Evolutionary conservation across 2,888 invertebrate genomes (phyloP).

Genomic region (Oscheius sp.): DNA sequence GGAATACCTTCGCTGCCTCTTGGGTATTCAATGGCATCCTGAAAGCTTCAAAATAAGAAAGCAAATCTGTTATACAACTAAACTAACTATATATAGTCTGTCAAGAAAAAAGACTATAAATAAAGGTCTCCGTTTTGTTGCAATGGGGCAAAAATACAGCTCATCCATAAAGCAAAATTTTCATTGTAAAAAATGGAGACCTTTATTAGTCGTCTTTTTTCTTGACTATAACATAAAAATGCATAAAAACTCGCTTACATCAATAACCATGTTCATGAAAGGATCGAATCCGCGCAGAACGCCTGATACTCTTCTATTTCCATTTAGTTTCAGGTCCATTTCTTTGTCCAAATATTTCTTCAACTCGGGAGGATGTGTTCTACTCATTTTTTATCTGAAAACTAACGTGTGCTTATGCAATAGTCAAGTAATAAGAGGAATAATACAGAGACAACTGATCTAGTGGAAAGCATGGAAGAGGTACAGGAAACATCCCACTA

Average conservation of each 20-base stretch:
- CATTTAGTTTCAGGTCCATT: slow-evolving; percentile 86
- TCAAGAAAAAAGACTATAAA: not conserved
- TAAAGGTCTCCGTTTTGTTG: too few species aligned
- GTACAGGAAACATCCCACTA: too few species aligned
- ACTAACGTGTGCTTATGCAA: too few species aligned
- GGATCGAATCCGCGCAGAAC: slow-evolving; percentile 97
- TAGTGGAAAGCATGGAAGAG: too few species aligned
- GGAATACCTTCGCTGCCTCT: slow-evolving; percentile 89
- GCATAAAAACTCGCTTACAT: slow-evolving; percentile 47
- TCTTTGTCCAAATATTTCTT: slow-evolving; percentile 74
- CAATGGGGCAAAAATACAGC: too few species aligned
- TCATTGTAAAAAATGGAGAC: too few species aligned
- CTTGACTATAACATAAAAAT: too few species aligned
- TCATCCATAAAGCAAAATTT: too few species aligned
- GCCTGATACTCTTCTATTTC: slow-evolving; percentile 90
- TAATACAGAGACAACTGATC: too few species aligned
- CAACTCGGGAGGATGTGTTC: slow-evolving; percentile 73
- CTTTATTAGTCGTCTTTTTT: too few species aligned
- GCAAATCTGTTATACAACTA: too few species aligned
- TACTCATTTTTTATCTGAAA: slow-evolving; percentile 74
- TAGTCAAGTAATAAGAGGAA: too few species aligned
- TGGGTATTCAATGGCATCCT: slow-evolving; percentile 89
- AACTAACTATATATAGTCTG: not conserved
- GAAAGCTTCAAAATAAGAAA: slow-evolving; percentile 28
- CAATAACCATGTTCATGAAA: slow-evolving; percentile 91